phyloP scores from a whole-genome alignment of 2,888 invertebrate genomes.

The Nowickia ferox region DNA sequence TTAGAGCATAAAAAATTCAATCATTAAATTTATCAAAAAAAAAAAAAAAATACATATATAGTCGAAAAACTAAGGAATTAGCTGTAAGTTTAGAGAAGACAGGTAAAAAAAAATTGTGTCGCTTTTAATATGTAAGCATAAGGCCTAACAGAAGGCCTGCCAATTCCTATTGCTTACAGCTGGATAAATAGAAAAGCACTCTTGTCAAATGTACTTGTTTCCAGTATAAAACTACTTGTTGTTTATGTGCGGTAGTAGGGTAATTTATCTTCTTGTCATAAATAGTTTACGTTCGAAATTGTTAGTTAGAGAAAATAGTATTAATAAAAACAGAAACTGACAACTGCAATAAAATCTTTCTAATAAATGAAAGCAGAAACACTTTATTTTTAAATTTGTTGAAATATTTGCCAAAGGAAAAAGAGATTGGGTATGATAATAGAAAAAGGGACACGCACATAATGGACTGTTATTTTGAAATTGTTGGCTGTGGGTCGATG shows the following conservation, averaged over 20 bases:
- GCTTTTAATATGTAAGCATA: no score
- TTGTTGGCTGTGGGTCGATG: no score
- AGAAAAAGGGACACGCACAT: not conserved
- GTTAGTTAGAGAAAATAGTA: not conserved
- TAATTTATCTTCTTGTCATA: constrained; percentile 53
- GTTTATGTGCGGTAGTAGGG: not conserved
- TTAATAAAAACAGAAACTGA: constrained; percentile 1
- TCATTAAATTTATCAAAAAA: no score
- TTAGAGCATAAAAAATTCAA: no score
- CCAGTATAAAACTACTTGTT: not conserved
- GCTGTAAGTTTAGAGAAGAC: no score
- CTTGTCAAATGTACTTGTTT: not conserved
- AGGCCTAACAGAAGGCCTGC: no score
- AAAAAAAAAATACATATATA: no score
- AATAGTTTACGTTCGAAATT: constrained; percentile 24
- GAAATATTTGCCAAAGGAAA: not conserved
- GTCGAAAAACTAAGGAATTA: no score
- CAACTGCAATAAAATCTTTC: constrained; percentile 29
- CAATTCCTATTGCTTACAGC: no score
- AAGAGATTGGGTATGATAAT: not conserved
- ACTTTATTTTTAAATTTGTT: not conserved
- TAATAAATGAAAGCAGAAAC: constrained; percentile 1
- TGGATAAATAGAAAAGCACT: not conserved
- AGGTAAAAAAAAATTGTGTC: no score
- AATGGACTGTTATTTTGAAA: no score